Conservation (phyloP, 2,113 vertebrate species). For the Python bivittatus region DNA sequence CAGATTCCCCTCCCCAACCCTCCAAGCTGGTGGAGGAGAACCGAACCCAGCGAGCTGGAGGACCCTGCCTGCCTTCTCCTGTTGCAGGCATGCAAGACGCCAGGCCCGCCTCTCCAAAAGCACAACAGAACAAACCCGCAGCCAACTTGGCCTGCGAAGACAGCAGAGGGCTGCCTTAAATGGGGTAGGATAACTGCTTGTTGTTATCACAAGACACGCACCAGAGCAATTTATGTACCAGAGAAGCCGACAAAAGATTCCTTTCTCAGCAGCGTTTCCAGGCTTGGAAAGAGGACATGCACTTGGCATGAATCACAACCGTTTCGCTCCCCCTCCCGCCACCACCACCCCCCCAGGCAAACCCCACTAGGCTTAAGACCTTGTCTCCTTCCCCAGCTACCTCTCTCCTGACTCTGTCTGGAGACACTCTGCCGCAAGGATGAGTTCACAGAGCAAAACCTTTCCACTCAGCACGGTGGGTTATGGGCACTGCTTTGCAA, state of each 20-base stretch:
- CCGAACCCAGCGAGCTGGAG: too few relatives aligned
- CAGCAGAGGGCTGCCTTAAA: slow-evolving; percentile 3
- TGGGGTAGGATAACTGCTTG: not conserved
- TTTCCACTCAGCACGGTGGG: not conserved
- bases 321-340: not conserved
- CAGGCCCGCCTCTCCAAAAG: not conserved
- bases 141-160: not conserved
- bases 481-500: not conserved
- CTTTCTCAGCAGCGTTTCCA: not conserved
- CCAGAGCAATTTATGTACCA: too few relatives aligned
- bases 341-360: not conserved
- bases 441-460: not conserved
- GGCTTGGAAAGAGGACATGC: not conserved
- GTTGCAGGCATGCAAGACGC: too few relatives aligned
- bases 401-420: slow-evolving; percentile 2
- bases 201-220: not conserved
- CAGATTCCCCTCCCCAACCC: too few relatives aligned
- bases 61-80: not conserved
- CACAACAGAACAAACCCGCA: not conserved
- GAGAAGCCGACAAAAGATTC: not conserved
- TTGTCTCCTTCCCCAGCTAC: too few relatives aligned
- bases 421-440: not conserved
- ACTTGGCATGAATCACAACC: not conserved
- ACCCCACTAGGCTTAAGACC: not conserved
- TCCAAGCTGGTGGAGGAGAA: too few relatives aligned